Base-by-base conservation (phyloP, 2,113 vertebrate species). In the Peromyscus leucopus region DNA sequence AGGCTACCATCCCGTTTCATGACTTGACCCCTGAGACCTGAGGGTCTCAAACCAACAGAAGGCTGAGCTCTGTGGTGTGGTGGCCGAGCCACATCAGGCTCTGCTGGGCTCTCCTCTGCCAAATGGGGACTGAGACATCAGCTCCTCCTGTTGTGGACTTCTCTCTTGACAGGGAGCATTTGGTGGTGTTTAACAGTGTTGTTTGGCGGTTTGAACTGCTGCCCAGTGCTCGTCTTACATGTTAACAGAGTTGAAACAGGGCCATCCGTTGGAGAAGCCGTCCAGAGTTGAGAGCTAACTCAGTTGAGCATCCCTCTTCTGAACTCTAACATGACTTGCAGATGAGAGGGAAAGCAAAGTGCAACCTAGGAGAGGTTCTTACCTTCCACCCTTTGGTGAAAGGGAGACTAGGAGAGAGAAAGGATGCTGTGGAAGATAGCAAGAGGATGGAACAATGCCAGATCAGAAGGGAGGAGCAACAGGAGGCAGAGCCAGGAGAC, bases 171-270 rank as follows among this genome's bases (percentile, higher is more conserved):
- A 69, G 48, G 36, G 61, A 94, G 8, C 39, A 9, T 89, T 76
- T 84, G 57, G 42, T 83, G 93, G 24, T 65, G 59, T 89, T 93
- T 67, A 42, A 88, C 42, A 24, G 39, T 92, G 63, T 39, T 51
- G 7, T 78, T 93, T 26, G 12, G 33, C 79, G 82, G n/a, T 94
- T 96, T 84, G 78, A 91, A 26, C 28, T 42, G 51, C 46, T 93
- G 75, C 89, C 91, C 78, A 63, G 28, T 42, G 57, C 94, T 86
- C 78, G 57, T 91, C 67, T 57, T 61, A 65, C 2, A 16, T 7
- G 26, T 42, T 57, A 94, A 42, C 10, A 15, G 71, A 88, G 82
- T 86, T 95, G 93, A 96, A 89, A 33, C 31, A 39, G 89, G 91
- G 84, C 87, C n/a, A 0, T 75, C 71, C 46, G 33, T 11, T 11